Evolutionary conservation across 2,888 invertebrate species (phyloP).

Genomic region (Anarsia innoxiella): DNA sequence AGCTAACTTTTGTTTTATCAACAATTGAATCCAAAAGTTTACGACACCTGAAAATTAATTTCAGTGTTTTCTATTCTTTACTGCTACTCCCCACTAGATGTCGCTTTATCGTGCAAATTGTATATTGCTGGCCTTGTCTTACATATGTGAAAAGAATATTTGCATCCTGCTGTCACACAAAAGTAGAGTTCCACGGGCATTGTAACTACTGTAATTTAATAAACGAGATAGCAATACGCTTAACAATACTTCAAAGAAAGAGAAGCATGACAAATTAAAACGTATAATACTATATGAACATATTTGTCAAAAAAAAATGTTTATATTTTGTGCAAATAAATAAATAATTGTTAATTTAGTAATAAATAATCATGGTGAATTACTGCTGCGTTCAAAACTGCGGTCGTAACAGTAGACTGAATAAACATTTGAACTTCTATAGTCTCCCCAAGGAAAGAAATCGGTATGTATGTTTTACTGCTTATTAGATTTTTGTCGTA

Average conservation of each 20-base stretch:
- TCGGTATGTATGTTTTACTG: conserved; percentile 29
- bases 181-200: neutral
- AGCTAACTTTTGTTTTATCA: too few species aligned
- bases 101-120: neutral
- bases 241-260: neutral
- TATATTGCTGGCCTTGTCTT: neutral
- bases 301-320: neutral
- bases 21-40: too few species aligned
- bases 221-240: neutral
- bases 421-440: conserved; percentile 53
- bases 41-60: too few species aligned
- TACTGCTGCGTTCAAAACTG: conserved; percentile 60
- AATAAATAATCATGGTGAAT: conserved; percentile 45
- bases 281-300: neutral
- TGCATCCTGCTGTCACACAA: neutral
- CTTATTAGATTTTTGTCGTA: neutral
- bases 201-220: neutral
- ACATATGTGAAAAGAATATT: neutral
- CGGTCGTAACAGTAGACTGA: conserved; percentile 50
- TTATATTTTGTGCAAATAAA: too few species aligned
- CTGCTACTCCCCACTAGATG: conserved; percentile 3
- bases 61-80: neutral
- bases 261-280: neutral
- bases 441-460: conserved; percentile 51
- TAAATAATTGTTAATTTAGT: neutral